Evolutionary conservation across 2,888 invertebrate genomes (phyloP).

Genomic region (Apomyelois bistriatella): DNA sequence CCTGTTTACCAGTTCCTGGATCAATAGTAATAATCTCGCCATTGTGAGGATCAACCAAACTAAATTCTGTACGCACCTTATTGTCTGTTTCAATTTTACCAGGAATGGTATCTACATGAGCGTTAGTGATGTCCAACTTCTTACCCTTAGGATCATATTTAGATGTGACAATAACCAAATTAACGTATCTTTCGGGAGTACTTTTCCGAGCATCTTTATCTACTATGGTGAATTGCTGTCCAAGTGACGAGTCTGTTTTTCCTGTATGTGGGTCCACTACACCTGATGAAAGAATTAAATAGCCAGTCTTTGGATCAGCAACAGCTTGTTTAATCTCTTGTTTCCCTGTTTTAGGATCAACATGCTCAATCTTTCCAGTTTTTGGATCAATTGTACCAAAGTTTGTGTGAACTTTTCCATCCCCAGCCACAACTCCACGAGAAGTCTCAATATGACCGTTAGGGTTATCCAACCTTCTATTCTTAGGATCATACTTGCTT

Average conservation of each 20-base stretch:
- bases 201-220: constrained; percentile 47
- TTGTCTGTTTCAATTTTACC: constrained; percentile 56
- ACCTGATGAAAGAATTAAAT: constrained; percentile 75
- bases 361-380: constrained; percentile 76
- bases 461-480: constrained; percentile 75
- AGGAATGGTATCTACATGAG: constrained; percentile 52
- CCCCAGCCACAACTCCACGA: constrained; percentile 56
- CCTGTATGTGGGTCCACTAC: constrained; percentile 79
- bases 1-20: constrained; percentile 79
- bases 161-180: constrained; percentile 72
- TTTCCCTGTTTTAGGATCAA: constrained; percentile 76
- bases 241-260: constrained; percentile 73
- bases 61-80: constrained; percentile 77
- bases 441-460: constrained; percentile 74
- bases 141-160: constrained; percentile 74
- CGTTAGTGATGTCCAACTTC: constrained; percentile 65
- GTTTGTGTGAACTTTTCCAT: constrained; percentile 74
- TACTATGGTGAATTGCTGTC: constrained; percentile 72
- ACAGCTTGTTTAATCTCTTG: constrained; percentile 80
- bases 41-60: constrained; percentile 75
- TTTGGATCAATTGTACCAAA: constrained; percentile 77
- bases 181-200: constrained; percentile 55
- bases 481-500: constrained; percentile 78
- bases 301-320: constrained; percentile 77
- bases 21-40: constrained; percentile 78